A percentile compares a stretch with the other conserved stretches of the same genome.
phyloP scores from a whole-genome alignment of 2,888 invertebrate genomes.

The Malachius bipustulatus region DNA sequence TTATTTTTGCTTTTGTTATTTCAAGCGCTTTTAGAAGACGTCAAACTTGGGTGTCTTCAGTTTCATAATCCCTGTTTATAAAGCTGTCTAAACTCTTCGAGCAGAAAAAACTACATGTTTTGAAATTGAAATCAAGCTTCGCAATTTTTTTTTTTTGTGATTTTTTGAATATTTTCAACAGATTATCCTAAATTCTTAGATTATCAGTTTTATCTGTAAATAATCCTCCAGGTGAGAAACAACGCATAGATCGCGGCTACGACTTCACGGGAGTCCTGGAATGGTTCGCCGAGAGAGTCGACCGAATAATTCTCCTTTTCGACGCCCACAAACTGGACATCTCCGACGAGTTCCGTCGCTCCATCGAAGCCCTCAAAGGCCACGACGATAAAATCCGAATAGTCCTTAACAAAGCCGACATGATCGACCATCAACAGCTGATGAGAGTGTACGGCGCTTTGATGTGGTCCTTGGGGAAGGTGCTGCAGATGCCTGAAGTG shows the following conservation, averaged over 20 bases:
- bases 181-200: too few species aligned
- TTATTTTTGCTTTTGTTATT: too few species aligned
- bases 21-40: too few species aligned
- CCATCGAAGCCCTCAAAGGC: slow-evolving; percentile 89
- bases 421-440: slow-evolving; percentile 96
- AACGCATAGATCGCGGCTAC: slow-evolving; percentile 85
- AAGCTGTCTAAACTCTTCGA: too few species aligned
- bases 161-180: too few species aligned
- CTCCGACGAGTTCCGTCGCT: slow-evolving; percentile 94
- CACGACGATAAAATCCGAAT: slow-evolving; percentile 97
- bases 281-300: slow-evolving; percentile 98
- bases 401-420: slow-evolving; percentile 96
- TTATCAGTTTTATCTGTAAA: too few species aligned
- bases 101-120: too few species aligned
- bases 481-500: slow-evolving; percentile 97
- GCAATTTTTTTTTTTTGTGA: slow-evolving; percentile 6
- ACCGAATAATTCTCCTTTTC: slow-evolving; percentile 91
- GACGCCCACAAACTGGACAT: slow-evolving; percentile 99
- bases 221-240: slow-evolving; percentile 86
- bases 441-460: slow-evolving; percentile 98
- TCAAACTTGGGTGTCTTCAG: too few species aligned
- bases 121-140: too few species aligned
- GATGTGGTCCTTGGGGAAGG: slow-evolving; percentile 99
- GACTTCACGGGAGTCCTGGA: slow-evolving; percentile 96
- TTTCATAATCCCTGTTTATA: too few species aligned